These are phyloP conservation scores for Rhynchonycteris naso DNA, from an alignment of 2,797 vertebrate genomes.

Conservation along the genomic window DNA sequence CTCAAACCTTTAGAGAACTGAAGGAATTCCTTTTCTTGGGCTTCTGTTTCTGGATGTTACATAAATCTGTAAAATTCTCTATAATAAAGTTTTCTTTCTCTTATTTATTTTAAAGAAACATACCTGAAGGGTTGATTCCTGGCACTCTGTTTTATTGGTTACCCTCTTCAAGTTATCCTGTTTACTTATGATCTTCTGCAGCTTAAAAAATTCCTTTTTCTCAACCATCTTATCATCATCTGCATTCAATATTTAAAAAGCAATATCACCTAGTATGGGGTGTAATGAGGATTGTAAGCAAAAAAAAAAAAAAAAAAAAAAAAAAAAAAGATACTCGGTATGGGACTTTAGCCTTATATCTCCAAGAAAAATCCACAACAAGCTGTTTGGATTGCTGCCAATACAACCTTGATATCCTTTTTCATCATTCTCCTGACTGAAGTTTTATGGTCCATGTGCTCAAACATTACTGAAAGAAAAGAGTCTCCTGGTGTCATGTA, in stretches of 20 bases:
- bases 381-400: neutral
- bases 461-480: neutral
- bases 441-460: neutral
- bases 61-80: constrained; percentile 95
- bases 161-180: constrained; percentile 86
- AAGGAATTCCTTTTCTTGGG: constrained; percentile 98
- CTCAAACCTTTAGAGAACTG: constrained; percentile 97
- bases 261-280: neutral
- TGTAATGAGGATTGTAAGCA: neutral
- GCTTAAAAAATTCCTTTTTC: constrained; percentile 84
- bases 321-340: neutral
- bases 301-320: neutral
- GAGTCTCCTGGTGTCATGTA: neutral
- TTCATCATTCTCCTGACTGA: neutral
- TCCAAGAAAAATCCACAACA: neutral
- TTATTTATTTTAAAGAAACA: constrained; percentile 94
- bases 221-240: neutral
- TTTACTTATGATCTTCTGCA: constrained; percentile 95
- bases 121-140: constrained; percentile 89
- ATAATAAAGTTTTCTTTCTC: constrained; percentile 92
- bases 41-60: constrained; percentile 95
- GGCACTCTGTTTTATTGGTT: constrained; percentile 62
- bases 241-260: neutral
- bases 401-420: neutral
- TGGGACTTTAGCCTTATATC: neutral